phyloP scores from a whole-genome alignment of 1,140 invertebrate genomes.

The Aphaenogaster rudis region DNA sequence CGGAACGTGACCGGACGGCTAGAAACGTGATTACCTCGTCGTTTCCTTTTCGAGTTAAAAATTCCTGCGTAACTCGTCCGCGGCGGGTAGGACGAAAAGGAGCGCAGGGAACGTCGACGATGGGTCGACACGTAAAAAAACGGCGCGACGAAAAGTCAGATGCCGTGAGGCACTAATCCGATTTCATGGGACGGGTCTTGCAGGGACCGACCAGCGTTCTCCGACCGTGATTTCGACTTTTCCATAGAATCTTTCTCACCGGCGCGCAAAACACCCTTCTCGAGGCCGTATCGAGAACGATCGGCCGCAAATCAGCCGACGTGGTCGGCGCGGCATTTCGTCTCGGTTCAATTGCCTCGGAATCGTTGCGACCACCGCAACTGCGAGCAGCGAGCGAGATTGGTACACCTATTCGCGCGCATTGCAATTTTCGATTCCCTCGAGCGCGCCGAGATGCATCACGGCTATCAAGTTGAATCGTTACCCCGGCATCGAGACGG shows the following conservation, averaged over 20 bases:
- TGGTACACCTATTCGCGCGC: conserved; percentile 41
- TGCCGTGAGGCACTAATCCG: conserved; percentile 28
- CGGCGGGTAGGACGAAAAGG: background rate
- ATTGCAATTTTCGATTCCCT: conserved; percentile 54
- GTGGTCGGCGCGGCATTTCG: conserved; percentile 32
- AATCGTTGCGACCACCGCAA: conserved; percentile 38
- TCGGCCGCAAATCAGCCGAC: conserved; percentile 65
- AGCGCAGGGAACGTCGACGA: background rate
- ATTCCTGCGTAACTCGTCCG: conserved; percentile 1
- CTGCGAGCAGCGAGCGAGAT: conserved; percentile 42
- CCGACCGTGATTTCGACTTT: conserved; percentile 59
- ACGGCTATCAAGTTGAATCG: conserved; percentile 19
- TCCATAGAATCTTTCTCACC: conserved; percentile 35
- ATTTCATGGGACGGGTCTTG: conserved; percentile 24
- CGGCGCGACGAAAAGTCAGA: conserved; percentile 50
- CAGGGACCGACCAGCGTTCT: conserved; percentile 1
- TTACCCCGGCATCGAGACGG: background rate
- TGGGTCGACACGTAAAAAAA: conserved; percentile 32
- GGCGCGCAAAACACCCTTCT: conserved; percentile 27
- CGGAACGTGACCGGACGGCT: background rate
- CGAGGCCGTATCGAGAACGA: conserved; percentile 66
- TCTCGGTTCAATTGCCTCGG: conserved; percentile 64
- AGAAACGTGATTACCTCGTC: background rate
- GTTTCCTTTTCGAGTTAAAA: conserved; percentile 46
- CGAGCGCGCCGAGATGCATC: conserved; percentile 4